Evolutionary conservation across 2,888 invertebrate genomes (phyloP).

Genomic region (Frankliniella fusca): DNA sequence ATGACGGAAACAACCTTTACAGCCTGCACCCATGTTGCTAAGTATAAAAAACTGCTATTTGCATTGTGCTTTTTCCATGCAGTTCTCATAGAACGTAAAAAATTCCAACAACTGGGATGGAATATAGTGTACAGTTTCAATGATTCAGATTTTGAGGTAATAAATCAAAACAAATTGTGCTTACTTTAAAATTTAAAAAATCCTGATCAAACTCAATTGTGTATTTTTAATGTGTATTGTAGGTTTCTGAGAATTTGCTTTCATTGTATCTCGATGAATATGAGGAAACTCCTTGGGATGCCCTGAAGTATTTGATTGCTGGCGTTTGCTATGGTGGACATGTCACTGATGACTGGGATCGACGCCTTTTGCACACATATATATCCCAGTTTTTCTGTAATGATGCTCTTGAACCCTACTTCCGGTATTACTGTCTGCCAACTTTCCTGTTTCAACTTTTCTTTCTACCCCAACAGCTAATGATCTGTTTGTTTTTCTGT

Average conservation of each 20-base stretch:
- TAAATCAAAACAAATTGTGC: constrained; percentile 35
- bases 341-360: constrained; percentile 70
- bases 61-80: constrained; percentile 83
- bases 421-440: constrained; percentile 50
- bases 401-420: constrained; percentile 62
- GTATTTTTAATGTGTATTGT: constrained; percentile 28
- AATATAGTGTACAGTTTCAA: constrained; percentile 87
- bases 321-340: constrained; percentile 88
- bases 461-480: not conserved
- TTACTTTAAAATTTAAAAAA: constrained; percentile 11
- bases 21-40: constrained; percentile 61
- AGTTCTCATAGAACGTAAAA: constrained; percentile 74
- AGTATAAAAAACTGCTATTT: constrained; percentile 75
- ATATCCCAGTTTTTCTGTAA: constrained; percentile 78
- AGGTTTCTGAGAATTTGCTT: constrained; percentile 79
- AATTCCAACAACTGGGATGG: constrained; percentile 85
- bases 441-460: not conserved
- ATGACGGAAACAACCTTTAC: constrained; percentile 73
- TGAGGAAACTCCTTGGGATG: constrained; percentile 85
- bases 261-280: constrained; percentile 81
- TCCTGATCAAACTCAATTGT: not conserved
- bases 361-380: constrained; percentile 73
- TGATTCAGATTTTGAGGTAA: constrained; percentile 84
- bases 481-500: constrained; percentile 38
- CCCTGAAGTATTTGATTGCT: constrained; percentile 80